Conservation (phyloP, 2,888 invertebrate genomes). For the Tachina lurida region DNA sequence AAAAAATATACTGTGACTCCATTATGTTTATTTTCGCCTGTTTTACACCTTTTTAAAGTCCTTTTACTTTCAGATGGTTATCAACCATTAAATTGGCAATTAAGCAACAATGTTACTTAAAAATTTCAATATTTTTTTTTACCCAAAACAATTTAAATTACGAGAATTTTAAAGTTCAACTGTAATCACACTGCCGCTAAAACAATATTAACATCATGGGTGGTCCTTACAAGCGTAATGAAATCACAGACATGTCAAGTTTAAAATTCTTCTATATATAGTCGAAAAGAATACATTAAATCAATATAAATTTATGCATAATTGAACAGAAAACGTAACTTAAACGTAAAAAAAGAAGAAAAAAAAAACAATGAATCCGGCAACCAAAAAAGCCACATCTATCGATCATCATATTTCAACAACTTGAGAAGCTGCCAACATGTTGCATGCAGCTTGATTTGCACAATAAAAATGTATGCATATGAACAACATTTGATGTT, state of each 20-base stretch:
- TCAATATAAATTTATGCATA: slow-evolving; percentile 65
- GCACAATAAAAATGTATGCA: slow-evolving; percentile 15
- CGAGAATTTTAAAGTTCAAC: slow-evolving; percentile 11
- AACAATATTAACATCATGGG: slow-evolving; percentile 52
- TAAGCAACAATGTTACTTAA: slow-evolving; percentile 17
- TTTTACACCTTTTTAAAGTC: neutral
- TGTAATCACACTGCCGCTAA: slow-evolving; percentile 4
- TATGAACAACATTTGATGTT: slow-evolving; percentile 5
- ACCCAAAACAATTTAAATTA: slow-evolving; percentile 56
- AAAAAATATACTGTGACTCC: neutral
- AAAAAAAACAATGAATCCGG: slow-evolving; percentile 33
- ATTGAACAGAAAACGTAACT: slow-evolving; percentile 18
- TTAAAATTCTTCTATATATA: slow-evolving; percentile 7
- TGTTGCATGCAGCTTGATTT: slow-evolving; percentile 29
- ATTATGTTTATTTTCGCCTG: neutral
- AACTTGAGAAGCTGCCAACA: slow-evolving; percentile 37
- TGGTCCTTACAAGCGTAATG: slow-evolving; percentile 51
- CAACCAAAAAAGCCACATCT: slow-evolving; percentile 43
- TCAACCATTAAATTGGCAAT: slow-evolving; percentile 14
- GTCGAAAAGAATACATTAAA: slow-evolving; percentile 20
- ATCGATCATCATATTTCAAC: slow-evolving; percentile 64
- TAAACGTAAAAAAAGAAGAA: neutral
- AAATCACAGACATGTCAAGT: slow-evolving; percentile 42
- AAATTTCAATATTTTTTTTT: neutral
- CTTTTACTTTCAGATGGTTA: neutral